phyloP scores from a whole-genome alignment of 2,113 vertebrate species.

The Salvelinus alpinus region DNA sequence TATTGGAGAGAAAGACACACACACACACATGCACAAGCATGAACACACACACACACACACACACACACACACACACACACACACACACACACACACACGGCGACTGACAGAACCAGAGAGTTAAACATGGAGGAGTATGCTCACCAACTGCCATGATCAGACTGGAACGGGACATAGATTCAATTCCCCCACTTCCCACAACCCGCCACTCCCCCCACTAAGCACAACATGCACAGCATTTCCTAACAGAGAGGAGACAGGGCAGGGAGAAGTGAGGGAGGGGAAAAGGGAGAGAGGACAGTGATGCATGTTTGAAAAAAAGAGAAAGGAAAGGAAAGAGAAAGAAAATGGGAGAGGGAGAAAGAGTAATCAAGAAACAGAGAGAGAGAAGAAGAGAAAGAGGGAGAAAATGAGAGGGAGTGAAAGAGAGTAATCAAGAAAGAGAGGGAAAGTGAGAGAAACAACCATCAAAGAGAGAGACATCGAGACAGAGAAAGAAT shows the following conservation, averaged over 20 bases:
- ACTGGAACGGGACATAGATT: conserved; percentile 33
- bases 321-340: too few species aligned
- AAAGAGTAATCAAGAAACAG: too few species aligned
- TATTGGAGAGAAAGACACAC: neutral
- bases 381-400: too few species aligned
- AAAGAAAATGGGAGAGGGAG: too few species aligned
- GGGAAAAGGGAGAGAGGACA: neutral
- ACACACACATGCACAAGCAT: too few species aligned
- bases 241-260: neutral
- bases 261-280: too few species aligned
- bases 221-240: neutral
- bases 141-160: conserved; percentile 23
- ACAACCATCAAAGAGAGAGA: neutral
- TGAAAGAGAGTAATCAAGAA: neutral
- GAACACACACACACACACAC: too few species aligned
- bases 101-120: conserved; percentile 8
- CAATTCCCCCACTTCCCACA: conserved; percentile 20
- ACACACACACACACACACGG: too few species aligned
- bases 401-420: too few species aligned
- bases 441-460: neutral
- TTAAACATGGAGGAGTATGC: conserved; percentile 30
- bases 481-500: too few species aligned
- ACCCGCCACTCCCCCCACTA: neutral
- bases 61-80: too few species aligned
- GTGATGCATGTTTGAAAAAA: too few species aligned